Evolutionary conservation across 2,113 vertebrate genomes (phyloP).

Genomic region (Hyperoodon ampullatus): DNA sequence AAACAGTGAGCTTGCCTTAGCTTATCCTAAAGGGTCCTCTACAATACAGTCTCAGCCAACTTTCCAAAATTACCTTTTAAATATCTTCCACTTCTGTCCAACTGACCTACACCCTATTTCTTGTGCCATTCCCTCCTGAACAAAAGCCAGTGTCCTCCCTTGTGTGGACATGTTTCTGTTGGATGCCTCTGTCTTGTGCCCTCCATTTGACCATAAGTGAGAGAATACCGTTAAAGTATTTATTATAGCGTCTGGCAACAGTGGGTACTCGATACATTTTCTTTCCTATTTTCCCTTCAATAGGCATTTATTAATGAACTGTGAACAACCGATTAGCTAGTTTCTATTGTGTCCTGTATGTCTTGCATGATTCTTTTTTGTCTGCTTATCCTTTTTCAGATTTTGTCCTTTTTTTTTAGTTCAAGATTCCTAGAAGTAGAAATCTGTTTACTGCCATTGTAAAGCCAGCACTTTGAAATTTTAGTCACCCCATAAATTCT

Average conservation of each 20-base stretch:
- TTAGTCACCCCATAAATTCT: background rate
- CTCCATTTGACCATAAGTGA: background rate
- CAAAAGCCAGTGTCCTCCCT: background rate
- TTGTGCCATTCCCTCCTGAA: background rate
- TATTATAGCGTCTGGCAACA: background rate
- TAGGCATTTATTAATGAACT: background rate
- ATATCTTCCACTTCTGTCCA: background rate
- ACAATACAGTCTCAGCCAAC: background rate
- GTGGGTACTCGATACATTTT: background rate
- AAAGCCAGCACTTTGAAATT: background rate
- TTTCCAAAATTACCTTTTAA: background rate
- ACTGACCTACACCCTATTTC: background rate
- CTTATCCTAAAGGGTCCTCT: background rate
- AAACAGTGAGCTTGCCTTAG: background rate
- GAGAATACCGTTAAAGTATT: background rate
- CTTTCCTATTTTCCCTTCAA: background rate
- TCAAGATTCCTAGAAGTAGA: background rate
- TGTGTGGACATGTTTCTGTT: background rate
- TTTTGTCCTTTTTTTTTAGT: background rate
- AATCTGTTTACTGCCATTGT: background rate
- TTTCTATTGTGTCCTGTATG: background rate
- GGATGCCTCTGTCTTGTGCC: background rate
- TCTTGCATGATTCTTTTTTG: background rate
- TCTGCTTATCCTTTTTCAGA: background rate
- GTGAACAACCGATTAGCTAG: background rate